Conservation (phyloP, 1,140 invertebrate genomes). For the Protaetia brevitarsis region DNA sequence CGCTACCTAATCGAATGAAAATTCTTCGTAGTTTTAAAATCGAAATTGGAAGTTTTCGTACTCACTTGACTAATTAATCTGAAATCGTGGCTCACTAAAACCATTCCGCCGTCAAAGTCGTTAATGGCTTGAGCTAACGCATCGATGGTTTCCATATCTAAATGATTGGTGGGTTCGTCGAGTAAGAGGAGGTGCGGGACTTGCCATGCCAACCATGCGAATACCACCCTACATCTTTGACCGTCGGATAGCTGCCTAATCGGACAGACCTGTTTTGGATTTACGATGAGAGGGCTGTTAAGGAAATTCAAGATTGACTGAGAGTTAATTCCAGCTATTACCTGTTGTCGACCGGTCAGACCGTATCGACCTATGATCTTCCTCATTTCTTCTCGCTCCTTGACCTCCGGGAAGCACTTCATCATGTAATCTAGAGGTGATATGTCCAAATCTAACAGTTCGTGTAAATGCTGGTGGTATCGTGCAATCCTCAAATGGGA, state of each 20-base stretch:
- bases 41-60: slow-evolving; percentile 3
- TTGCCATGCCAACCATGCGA: slow-evolving; percentile 96
- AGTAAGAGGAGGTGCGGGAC: slow-evolving; percentile 89
- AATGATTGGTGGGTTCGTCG: slow-evolving; percentile 98
- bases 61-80: slow-evolving; percentile 94
- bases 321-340: slow-evolving; percentile 56
- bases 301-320: not conserved
- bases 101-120: slow-evolving; percentile 97
- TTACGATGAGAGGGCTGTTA: slow-evolving; percentile 45
- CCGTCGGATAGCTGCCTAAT: slow-evolving; percentile 98
- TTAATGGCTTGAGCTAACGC: slow-evolving; percentile 96
- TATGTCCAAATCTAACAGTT: slow-evolving; percentile 90
- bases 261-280: slow-evolving; percentile 95
- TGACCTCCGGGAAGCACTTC: slow-evolving; percentile 93
- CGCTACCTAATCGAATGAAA: slow-evolving; percentile 71
- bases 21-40: not conserved
- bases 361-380: slow-evolving; percentile 99
- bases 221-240: slow-evolving; percentile 96
- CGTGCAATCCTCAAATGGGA: slow-evolving; percentile 96
- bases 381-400: slow-evolving; percentile 98
- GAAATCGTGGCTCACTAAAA: slow-evolving; percentile 97
- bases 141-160: slow-evolving; percentile 99
- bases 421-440: slow-evolving; percentile 99
- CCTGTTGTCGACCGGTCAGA: slow-evolving; percentile 90
- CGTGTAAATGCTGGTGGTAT: slow-evolving; percentile 98